These are phyloP conservation scores for Myotis daubentonii DNA, from an alignment of 2,797 vertebrate genomes.

Conservation along the genomic window DNA sequence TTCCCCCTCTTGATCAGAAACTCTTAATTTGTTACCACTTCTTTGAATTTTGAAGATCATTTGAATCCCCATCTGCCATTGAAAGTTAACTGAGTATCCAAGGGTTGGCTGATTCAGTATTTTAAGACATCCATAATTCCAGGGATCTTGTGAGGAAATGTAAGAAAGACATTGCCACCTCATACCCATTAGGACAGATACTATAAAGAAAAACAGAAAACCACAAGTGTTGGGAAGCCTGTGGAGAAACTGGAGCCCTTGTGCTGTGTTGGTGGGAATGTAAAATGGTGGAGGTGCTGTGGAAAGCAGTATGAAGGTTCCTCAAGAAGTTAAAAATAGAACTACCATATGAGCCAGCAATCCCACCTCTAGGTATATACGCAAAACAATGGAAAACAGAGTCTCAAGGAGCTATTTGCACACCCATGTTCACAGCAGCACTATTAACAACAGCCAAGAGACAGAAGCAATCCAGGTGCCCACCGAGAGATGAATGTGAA, in stretches of 20 bases:
- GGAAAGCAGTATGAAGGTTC: background rate
- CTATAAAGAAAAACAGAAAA: background rate
- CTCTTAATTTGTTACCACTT: conserved; percentile 49
- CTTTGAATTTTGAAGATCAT: conserved; percentile 33
- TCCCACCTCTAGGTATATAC: background rate
- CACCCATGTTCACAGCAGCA: background rate
- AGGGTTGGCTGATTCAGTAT: background rate
- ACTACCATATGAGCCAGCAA: background rate
- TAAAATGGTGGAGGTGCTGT: background rate
- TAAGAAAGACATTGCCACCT: background rate
- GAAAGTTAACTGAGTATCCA: background rate
- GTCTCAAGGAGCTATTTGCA: background rate
- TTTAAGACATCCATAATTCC: conserved; percentile 7
- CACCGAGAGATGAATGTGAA: background rate
- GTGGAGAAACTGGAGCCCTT: background rate
- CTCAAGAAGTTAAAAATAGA: conserved; percentile 32
- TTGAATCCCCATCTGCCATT: background rate
- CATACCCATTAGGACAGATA: background rate
- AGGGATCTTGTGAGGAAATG: background rate
- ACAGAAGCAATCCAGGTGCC: background rate
- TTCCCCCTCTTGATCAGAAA: conserved; percentile 48
- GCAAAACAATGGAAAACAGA: background rate
- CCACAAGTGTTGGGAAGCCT: background rate
- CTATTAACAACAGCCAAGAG: conserved; percentile 1
- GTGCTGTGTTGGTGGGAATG: background rate